phyloP scores from a whole-genome alignment of 2,888 invertebrate species.

The Drosophila koepferae region DNA sequence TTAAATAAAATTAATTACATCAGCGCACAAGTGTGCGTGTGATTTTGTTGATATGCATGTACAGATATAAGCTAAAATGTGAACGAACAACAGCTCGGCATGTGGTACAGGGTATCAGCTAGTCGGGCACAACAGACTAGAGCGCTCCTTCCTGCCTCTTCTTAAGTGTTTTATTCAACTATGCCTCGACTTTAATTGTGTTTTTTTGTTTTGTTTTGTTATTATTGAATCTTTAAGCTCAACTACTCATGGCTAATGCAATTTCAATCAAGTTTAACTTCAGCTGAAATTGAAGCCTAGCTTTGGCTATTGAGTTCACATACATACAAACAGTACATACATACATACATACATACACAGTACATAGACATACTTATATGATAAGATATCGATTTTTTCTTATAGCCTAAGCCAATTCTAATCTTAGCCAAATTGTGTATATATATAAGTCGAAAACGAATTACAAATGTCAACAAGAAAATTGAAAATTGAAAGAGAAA shows the following conservation, averaged over 20 bases:
- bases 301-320: conserved; percentile 26
- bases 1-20: neutral
- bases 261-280: conserved; percentile 58
- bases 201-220: no score
- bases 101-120: neutral
- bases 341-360: conserved; percentile 10
- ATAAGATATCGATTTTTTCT: conserved; percentile 6
- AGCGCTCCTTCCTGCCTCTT: neutral
- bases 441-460: conserved; percentile 43
- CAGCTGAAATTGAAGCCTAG: conserved; percentile 50
- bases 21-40: neutral
- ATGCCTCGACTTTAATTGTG: neutral
- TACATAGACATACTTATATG: neutral
- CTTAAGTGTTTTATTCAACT: conserved; percentile 1
- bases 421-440: conserved; percentile 57
- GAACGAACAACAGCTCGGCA: conserved; percentile 4
- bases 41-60: neutral
- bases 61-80: neutral
- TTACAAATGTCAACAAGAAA: neutral
- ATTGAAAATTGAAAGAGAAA: neutral
- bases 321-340: neutral
- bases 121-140: neutral
- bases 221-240: conserved; percentile 13
- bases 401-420: conserved; percentile 4
- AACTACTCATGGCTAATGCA: conserved; percentile 38